Conservation (phyloP, 2,888 invertebrate species). For the Aleiodes alternator region DNA sequence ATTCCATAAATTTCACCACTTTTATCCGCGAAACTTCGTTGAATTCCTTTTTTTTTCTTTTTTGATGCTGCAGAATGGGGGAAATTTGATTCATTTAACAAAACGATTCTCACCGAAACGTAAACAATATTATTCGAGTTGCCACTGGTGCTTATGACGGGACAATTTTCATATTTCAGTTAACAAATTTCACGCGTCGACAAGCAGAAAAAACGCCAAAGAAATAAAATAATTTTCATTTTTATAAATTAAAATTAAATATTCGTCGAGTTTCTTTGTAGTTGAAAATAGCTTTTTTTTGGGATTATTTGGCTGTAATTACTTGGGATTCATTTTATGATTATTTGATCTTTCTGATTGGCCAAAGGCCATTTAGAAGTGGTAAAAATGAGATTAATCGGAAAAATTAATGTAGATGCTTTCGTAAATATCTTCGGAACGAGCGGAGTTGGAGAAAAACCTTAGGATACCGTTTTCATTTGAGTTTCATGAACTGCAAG, state of each 20-base stretch:
- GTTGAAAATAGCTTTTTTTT: constrained; percentile 4
- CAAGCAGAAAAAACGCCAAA: neutral
- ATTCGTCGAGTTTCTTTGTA: neutral
- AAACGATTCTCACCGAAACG: constrained; percentile 35
- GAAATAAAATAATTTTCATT: constrained; percentile 13
- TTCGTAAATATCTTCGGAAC: too few species aligned
- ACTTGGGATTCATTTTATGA: too few species aligned
- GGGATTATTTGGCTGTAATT: neutral
- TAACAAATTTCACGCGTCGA: constrained; percentile 25
- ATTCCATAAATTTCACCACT: constrained; percentile 23
- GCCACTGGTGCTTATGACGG: constrained; percentile 31
- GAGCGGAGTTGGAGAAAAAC: too few species aligned
- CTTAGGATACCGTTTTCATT: too few species aligned
- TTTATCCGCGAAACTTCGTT: constrained; percentile 1
- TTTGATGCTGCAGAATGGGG: neutral
- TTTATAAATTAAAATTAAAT: neutral
- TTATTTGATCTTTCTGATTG: too few species aligned
- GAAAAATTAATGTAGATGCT: too few species aligned
- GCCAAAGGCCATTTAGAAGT: too few species aligned
- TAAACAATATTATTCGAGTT: constrained; percentile 27
- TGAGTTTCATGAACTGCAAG: too few species aligned
- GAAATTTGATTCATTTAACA: constrained; percentile 40
- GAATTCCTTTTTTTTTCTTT: constrained; percentile 23
- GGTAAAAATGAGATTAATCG: too few species aligned
- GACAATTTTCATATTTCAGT: constrained; percentile 35